Evolutionary conservation across 2,888 invertebrate species (phyloP).

Genomic region (Amiota minor): DNA sequence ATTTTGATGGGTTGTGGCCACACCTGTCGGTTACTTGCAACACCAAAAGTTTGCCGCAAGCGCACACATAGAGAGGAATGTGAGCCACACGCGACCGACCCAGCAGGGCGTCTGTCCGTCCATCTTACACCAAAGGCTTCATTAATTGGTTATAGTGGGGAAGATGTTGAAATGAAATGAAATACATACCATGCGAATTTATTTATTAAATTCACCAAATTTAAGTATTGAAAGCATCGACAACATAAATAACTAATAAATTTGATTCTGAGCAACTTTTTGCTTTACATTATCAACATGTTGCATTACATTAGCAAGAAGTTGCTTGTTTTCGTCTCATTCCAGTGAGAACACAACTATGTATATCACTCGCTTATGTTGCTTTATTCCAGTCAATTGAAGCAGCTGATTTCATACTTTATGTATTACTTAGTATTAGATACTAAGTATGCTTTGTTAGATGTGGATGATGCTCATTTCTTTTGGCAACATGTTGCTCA

Average conservation of each 20-base stretch:
- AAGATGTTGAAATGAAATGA: not conserved
- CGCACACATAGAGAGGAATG: not conserved
- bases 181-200: no score
- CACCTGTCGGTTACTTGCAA: not conserved
- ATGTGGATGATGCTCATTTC: no score
- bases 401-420: not conserved
- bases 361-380: not conserved
- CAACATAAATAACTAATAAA: no score
- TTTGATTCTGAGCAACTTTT: no score
- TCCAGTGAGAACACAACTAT: no score
- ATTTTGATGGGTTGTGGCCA: not conserved
- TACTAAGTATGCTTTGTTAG: no score
- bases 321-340: no score
- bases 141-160: not conserved
- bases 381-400: not conserved
- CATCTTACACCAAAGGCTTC: not conserved
- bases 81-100: not conserved
- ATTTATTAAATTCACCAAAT: no score
- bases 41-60: slow-evolving; percentile 3
- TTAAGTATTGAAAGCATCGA: no score
- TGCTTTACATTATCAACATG: no score
- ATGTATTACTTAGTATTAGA: not conserved
- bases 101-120: not conserved
- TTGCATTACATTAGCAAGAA: no score
- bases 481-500: no score